phyloP scores from a whole-genome alignment of 2,888 invertebrate species.

The Drosophila seclusa region DNA sequence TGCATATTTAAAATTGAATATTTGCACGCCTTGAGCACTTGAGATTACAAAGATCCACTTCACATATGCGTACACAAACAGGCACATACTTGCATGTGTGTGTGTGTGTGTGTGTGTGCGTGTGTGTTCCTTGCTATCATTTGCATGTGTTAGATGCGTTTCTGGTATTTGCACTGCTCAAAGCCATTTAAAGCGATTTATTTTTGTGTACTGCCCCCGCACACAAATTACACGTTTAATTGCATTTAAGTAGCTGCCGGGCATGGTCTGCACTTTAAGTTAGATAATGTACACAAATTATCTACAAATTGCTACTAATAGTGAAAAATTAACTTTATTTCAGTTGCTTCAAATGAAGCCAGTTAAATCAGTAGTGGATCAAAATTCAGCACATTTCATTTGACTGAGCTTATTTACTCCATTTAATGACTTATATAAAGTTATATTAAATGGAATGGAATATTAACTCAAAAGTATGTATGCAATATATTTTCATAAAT shows the following conservation, averaged over 20 bases:
- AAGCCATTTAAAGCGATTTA: constrained; percentile 77
- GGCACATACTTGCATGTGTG: constrained; percentile 10
- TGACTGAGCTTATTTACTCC: background rate
- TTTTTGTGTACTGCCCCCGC: constrained; percentile 48
- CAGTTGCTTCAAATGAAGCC: background rate
- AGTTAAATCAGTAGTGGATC: background rate
- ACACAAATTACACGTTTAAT: constrained; percentile 48
- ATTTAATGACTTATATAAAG: background rate
- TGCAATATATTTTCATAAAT: background rate
- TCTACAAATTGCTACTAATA: background rate
- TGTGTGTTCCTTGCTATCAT: constrained; percentile 65
- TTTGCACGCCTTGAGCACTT: constrained; percentile 79
- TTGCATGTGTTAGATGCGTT: constrained; percentile 74
- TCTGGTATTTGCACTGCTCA: constrained; percentile 74
- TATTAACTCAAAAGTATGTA: background rate
- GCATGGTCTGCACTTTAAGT: constrained; percentile 20
- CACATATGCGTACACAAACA: constrained; percentile 64
- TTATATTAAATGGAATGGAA: background rate
- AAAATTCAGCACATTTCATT: background rate
- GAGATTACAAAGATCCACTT: constrained; percentile 77
- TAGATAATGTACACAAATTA: background rate
- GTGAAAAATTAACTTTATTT: background rate
- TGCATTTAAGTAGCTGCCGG: constrained; percentile 47
- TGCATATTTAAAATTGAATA: constrained; percentile 79
- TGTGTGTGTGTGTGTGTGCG: constrained; percentile 6